Evolutionary conservation across 2,888 invertebrate genomes (phyloP).

Genomic region (Brenthis ino): DNA sequence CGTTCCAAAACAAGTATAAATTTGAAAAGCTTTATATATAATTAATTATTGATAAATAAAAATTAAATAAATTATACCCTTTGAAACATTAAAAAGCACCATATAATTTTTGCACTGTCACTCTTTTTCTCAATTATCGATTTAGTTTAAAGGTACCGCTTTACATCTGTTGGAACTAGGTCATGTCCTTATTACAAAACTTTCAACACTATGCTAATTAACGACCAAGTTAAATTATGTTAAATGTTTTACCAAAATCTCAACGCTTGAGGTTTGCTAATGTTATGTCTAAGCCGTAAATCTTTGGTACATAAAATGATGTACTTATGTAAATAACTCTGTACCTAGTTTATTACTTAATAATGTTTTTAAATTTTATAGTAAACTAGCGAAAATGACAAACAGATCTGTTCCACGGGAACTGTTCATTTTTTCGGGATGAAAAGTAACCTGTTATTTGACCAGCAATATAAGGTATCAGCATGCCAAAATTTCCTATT

Average conservation of each 20-base stretch:
- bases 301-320: neutral
- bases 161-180: conserved; percentile 12
- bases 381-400: neutral
- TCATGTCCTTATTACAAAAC: conserved; percentile 21
- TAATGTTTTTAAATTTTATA: neutral
- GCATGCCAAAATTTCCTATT: too few relatives aligned
- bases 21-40: too few relatives aligned
- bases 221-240: conserved; percentile 11
- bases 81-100: too few relatives aligned
- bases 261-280: conserved; percentile 10
- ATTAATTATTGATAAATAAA: too few relatives aligned
- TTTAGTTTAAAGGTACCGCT: conserved; percentile 8
- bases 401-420: too few relatives aligned
- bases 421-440: too few relatives aligned
- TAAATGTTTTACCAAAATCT: conserved; percentile 14
- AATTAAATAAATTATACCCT: too few relatives aligned
- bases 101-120: conserved; percentile 1
- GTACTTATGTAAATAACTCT: neutral
- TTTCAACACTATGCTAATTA: conserved; percentile 11
- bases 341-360: neutral
- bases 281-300: neutral
- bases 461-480: too few relatives aligned
- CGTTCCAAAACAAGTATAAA: too few relatives aligned
- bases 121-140: conserved; percentile 14
- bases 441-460: too few relatives aligned